These are phyloP conservation scores for Bradysia coprophila DNA, from an alignment of 1,140 invertebrate genomes.

Conservation along the genomic window DNA sequence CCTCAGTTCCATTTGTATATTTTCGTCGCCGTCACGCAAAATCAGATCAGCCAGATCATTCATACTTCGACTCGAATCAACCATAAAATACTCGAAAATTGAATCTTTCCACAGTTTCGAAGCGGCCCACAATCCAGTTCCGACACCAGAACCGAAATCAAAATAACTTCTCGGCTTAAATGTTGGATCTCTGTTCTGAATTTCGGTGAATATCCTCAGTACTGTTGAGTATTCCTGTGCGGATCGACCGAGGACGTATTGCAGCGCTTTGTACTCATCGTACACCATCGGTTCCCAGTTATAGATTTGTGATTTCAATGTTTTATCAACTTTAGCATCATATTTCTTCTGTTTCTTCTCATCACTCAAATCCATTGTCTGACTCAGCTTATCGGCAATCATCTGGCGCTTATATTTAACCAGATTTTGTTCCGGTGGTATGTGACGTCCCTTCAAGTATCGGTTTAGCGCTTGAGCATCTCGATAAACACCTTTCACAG, in stretches of 20 bases:
- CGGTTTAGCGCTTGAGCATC: no score
- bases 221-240: conserved; percentile 58
- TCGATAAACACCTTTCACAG: no score
- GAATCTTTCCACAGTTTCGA: conserved; percentile 45
- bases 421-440: conserved; percentile 37
- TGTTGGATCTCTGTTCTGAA: conserved; percentile 35
- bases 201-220: conserved; percentile 51
- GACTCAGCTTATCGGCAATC: background rate
- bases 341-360: conserved; percentile 17
- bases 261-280: conserved; percentile 33
- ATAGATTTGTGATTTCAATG: conserved; percentile 32
- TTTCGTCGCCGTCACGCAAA: conserved; percentile 38
- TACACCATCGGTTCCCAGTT: conserved; percentile 55
- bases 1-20: conserved; percentile 31
- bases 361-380: conserved; percentile 12
- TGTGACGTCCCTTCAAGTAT: conserved; percentile 35
- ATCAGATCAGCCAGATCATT: conserved; percentile 57
- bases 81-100: conserved; percentile 62
- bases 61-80: conserved; percentile 64
- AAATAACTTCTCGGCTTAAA: conserved; percentile 61
- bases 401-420: conserved; percentile 12
- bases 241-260: conserved; percentile 49
- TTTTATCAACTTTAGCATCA: no score
- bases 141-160: conserved; percentile 82
- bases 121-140: conserved; percentile 66